A percentile compares a stretch with the other conserved stretches of the same genome.
Conservation (phyloP, 2,797 vertebrate genomes). For the Gymnopithys bicolor region DNA sequence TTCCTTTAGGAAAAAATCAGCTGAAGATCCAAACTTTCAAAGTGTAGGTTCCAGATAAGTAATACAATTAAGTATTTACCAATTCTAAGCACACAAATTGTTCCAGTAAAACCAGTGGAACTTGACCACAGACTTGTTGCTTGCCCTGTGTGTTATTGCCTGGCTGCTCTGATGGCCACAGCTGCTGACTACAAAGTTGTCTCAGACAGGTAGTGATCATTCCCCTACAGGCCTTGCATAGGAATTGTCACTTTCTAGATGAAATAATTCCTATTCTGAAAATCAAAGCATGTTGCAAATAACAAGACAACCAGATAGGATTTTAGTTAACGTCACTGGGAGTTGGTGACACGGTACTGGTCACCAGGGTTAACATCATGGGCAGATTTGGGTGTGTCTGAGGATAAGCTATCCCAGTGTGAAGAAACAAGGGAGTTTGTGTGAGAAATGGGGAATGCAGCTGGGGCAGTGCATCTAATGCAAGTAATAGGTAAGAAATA, state of each 20-base stretch:
- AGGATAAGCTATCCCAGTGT: background rate
- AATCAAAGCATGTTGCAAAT: background rate
- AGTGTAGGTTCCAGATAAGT: background rate
- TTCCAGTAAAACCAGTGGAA: background rate
- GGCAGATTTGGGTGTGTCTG: background rate
- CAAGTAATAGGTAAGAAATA: background rate
- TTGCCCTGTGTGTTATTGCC: background rate
- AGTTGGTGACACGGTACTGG: background rate
- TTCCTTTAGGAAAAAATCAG: background rate
- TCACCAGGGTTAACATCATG: accelerated
- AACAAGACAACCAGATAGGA: background rate
- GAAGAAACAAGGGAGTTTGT: background rate
- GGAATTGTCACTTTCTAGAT: background rate
- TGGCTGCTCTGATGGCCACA: background rate
- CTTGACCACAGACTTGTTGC: background rate
- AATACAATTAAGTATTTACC: background rate
- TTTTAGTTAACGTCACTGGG: background rate
- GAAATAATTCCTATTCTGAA: background rate
- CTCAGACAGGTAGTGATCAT: background rate
- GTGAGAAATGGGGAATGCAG: background rate
- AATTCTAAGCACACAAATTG: background rate
- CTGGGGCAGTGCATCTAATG: background rate
- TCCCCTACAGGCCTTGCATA: background rate
- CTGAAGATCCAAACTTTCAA: background rate
- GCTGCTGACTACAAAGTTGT: background rate